Evolutionary conservation across 2,797 vertebrate genomes (phyloP).

Genomic region (Anguilla anguilla): DNA sequence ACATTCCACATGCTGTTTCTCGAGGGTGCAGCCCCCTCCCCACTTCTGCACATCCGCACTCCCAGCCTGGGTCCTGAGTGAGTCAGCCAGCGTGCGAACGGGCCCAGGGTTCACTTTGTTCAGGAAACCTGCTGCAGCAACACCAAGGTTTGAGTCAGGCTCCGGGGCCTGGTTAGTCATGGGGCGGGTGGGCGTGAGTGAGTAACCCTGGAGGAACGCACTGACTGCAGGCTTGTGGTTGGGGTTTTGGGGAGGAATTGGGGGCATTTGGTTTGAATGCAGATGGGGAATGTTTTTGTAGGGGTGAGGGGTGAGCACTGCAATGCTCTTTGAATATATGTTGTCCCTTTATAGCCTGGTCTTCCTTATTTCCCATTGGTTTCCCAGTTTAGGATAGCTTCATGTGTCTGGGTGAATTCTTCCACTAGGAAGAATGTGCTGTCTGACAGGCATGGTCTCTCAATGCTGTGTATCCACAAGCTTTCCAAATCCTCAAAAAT

Average conservation of each 20-base stretch:
- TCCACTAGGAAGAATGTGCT: background rate
- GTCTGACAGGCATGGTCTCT: background rate
- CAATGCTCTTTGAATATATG: background rate
- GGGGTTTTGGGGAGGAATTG: background rate
- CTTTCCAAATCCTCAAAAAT: background rate
- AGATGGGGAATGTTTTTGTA: background rate
- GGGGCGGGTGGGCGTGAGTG: background rate
- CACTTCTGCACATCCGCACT: background rate
- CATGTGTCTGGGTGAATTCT: background rate
- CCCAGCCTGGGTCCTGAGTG: background rate
- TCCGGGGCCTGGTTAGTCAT: background rate
- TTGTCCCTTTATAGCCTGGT: background rate
- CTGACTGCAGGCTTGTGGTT: background rate
- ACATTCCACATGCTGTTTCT: background rate
- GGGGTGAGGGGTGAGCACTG: background rate
- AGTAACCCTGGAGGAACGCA: background rate
- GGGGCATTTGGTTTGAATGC: background rate
- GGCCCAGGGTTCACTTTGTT: background rate
- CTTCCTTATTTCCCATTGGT: background rate
- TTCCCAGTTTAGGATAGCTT: background rate
- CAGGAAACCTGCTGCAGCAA: background rate
- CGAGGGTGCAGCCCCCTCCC: background rate
- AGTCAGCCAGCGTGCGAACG: background rate
- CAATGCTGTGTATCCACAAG: background rate
- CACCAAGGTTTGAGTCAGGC: background rate